Evolutionary conservation across 2,888 invertebrate species (phyloP).

Genomic region (Aricia artaxerxes): DNA sequence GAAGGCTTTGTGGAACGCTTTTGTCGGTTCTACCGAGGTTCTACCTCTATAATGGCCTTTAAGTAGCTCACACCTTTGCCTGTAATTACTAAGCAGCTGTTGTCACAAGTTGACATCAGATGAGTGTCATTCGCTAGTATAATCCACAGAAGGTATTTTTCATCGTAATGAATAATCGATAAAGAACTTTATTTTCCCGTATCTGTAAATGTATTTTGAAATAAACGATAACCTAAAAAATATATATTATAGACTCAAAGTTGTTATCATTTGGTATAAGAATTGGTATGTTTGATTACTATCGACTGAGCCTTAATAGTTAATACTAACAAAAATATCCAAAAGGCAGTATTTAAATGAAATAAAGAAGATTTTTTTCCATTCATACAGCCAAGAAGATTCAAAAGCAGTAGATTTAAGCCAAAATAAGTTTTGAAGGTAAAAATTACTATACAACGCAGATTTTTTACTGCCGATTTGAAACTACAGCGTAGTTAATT

Average conservation of each 20-base stretch:
- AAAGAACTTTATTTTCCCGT: not conserved
- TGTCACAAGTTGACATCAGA: not conserved
- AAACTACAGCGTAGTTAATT: not conserved
- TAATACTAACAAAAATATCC: not conserved
- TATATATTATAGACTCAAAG: not conserved
- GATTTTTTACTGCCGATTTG: too few species aligned
- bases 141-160: not conserved
- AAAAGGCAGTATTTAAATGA: too few species aligned
- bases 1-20: not conserved
- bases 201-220: not conserved
- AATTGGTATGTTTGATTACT: not conserved
- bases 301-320: not conserved
- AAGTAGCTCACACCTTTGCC: not conserved
- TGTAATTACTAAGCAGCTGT: not conserved
- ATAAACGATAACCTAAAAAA: not conserved
- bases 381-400: too few species aligned
- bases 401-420: not conserved
- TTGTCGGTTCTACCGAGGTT: not conserved
- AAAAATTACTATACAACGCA: too few species aligned
- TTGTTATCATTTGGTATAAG: not conserved
- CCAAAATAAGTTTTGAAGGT: not conserved
- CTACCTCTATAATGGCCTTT: not conserved
- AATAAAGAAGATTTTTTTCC: too few species aligned
- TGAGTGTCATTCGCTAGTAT: not conserved
- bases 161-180: not conserved